Evolutionary conservation across 1,140 invertebrate genomes (phyloP), one percentile per base, ranked within the genome.

Genomic region (Brachionus manjavacas): DNA sequence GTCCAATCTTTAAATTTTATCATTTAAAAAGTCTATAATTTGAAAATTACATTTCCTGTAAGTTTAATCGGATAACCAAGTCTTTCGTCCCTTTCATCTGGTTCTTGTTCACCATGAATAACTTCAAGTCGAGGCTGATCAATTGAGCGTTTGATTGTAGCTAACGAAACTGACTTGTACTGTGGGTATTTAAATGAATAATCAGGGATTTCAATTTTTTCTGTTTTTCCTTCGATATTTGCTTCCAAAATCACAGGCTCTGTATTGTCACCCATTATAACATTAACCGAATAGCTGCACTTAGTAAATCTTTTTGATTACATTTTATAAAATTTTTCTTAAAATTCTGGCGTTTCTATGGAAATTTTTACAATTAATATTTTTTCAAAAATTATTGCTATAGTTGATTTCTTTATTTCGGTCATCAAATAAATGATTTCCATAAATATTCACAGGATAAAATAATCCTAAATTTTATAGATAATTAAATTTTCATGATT

Each of bases 71-170:
- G 72, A 31, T 76, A 76, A 12, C 35, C 68, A 72, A 49, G 43
- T 76, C 16, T 31, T 49, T 76, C 43, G 41, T 76, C 43, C n/a
- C 12, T 46, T 20, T 76, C 23, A 23, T 25, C 72, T 25, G 72
- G 41, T 49, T 76, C 72, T 76, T 49, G 72, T 25, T 76, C 16
- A 25, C 72, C 72, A 49, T 76, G 25, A 4, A 76, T 76, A 49
- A 49, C 41, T 28, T 46, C 7, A 3, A 76, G 11, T 49, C 72
- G 52, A 12, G 72, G 72, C 25, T 76, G 72, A n/a, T 76, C 72
- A 20, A 76, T 76, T 76, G 72, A 76, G 16, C 43, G 41, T n/a
- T 76, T 76, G 6, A 76, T 49, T 49, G 72, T 76, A 4, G 72
- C 41, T 14, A 76, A n/a, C 46, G 41, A 25, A 76, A 76, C 72